A percentile compares a stretch with the other conserved stretches of the same genome.
Conservation (phyloP, 2,888 invertebrate genomes). For the Lucinisca nassula region DNA sequence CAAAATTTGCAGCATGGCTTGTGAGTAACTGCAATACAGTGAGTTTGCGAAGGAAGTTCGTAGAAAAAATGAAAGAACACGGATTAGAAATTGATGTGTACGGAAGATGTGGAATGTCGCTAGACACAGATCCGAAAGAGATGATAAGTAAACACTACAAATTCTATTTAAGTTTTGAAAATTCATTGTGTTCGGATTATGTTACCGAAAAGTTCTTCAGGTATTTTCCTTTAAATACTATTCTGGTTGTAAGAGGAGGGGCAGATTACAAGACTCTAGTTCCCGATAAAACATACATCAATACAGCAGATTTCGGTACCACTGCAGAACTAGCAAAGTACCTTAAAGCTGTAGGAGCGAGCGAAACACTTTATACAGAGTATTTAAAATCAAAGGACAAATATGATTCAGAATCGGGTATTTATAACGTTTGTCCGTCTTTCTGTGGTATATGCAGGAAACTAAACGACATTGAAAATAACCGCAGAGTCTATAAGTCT, state of each 20-base stretch:
- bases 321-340: slow-evolving; percentile 35
- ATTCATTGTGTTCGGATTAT: slow-evolving; percentile 67
- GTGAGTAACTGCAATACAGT: slow-evolving; percentile 65
- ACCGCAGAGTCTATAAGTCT: slow-evolving; percentile 26
- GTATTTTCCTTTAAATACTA: slow-evolving; percentile 58
- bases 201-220: slow-evolving; percentile 68
- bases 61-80: slow-evolving; percentile 36
- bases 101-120: slow-evolving; percentile 46
- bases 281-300: slow-evolving; percentile 60
- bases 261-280: slow-evolving; percentile 38
- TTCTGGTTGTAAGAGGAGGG: slow-evolving; percentile 59
- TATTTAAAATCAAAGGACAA: slow-evolving; percentile 35
- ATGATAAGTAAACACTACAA: slow-evolving; percentile 46
- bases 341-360: slow-evolving; percentile 30
- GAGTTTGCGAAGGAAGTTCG: slow-evolving; percentile 57
- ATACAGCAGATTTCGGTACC: slow-evolving; percentile 51
- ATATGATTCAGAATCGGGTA: not conserved
- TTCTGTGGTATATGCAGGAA: slow-evolving; percentile 50
- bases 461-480: slow-evolving; percentile 33
- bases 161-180: slow-evolving; percentile 73
- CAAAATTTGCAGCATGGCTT: slow-evolving; percentile 47
- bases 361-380: slow-evolving; percentile 37
- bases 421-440: slow-evolving; percentile 3
- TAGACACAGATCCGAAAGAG: slow-evolving; percentile 38
- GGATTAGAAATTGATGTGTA: slow-evolving; percentile 62